Evolutionary conservation across 1,140 invertebrate species (phyloP).

Genomic region (Drosophila tsacasi): DNA sequence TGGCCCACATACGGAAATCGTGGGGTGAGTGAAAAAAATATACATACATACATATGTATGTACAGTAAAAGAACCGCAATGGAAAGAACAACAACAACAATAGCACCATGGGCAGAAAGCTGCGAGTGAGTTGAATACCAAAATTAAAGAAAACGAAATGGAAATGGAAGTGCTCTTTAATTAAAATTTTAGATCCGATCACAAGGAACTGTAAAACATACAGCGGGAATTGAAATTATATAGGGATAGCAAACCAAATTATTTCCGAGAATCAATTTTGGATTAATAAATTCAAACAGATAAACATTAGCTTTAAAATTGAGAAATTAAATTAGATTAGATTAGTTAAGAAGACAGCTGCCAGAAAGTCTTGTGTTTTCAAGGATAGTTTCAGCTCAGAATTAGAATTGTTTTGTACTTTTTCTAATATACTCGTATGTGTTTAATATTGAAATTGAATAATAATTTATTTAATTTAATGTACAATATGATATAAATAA

Average conservation of each 20-base stretch:
- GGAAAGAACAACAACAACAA: constrained; percentile 13
- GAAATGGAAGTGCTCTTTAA: neutral
- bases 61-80: constrained; percentile 19
- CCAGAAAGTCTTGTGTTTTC: neutral
- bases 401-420: no score
- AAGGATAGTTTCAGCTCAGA: no score
- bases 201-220: neutral
- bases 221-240: neutral
- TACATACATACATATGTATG: neutral
- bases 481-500: neutral
- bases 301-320: neutral
- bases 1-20: constrained; percentile 43
- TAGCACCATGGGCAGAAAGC: constrained; percentile 6
- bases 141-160: neutral
- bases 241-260: neutral
- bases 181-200: neutral
- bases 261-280: no score
- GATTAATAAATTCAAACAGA: no score
- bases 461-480: neutral
- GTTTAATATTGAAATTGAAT: neutral
- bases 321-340: neutral
- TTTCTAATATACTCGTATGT: no score
- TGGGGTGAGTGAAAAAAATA: constrained; percentile 47
- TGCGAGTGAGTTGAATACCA: neutral
- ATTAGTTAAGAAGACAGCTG: accelerated